phyloP scores from a whole-genome alignment of 2,797 vertebrate genomes.

The Eurystomus glaucurus region DNA sequence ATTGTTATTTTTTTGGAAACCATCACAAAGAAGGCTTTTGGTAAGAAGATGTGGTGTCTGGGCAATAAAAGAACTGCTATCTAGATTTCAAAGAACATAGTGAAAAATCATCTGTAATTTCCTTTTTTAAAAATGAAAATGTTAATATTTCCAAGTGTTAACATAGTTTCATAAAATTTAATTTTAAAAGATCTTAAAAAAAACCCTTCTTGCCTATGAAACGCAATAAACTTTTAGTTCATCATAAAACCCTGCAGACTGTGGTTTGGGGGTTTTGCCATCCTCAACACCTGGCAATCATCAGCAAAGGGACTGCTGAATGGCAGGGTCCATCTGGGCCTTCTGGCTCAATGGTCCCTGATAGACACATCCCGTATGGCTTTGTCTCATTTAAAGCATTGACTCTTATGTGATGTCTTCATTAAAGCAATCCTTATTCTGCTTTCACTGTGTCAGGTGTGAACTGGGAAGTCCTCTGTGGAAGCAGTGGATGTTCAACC shows the following conservation, averaged over 20 bases:
- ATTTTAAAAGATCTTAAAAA: background rate
- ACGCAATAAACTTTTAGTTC: background rate
- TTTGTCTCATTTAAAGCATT: background rate
- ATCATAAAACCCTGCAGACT: rapidly evolving
- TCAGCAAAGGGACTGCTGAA: background rate
- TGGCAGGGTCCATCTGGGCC: background rate
- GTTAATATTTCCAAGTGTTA: background rate
- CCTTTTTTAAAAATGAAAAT: background rate
- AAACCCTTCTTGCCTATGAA: background rate
- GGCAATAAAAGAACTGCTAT: background rate
- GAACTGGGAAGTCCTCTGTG: background rate
- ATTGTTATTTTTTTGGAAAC: background rate
- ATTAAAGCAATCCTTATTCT: background rate
- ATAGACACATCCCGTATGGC: background rate
- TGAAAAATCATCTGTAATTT: background rate
- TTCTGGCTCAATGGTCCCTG: background rate
- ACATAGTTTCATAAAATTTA: background rate
- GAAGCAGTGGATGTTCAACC: background rate
- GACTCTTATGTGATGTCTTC: background rate
- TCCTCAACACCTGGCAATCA: background rate
- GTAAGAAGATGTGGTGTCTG: background rate
- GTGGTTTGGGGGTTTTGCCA: background rate
- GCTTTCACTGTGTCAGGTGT: background rate
- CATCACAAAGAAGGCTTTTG: background rate
- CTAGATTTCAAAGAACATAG: background rate